Base-by-base conservation (phyloP, 2,113 vertebrate species). In the Phylloscopus trochilus region DNA sequence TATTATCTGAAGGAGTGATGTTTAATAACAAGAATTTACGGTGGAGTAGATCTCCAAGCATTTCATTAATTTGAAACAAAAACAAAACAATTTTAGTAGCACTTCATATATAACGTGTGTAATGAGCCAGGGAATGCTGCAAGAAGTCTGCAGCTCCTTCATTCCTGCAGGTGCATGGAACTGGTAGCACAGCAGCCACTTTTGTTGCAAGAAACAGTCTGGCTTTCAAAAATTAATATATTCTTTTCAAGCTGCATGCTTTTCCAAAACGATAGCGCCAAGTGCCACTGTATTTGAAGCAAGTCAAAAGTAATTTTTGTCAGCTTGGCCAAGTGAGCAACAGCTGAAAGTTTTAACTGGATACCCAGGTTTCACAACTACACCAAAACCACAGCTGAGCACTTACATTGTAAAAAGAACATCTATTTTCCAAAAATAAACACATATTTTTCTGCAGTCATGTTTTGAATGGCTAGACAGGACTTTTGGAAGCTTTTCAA, bases 401-500 rank as follows among this genome's bases (percentile, higher is more conserved):
- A 60, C 11, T 21, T 44, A 1, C 33, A 47, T 73, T 33, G 28
- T 44, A 46, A 44, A 15, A 43, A 17, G 9, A 69, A 46, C 33
- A 81, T 5, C 19, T 23, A 8, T 44, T 43, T 66, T 66, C 43
- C 24, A n/a, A 15, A 87, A 91, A n/a, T 14, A 64, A 83, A 70
- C 7, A 8, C 7, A 8, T 6, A 18, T 51, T 86, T 91, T 74
- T 52, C 49, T 58, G 15, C 28, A 83, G 31, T 26, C 14, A 4
- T 68, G 31, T 89, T 93, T 74, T 49, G 33, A 92, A 63, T 93
- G 27, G 15, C 26, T 88, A 9, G 72, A 63, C 60, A 83, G 76
- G 59, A 63, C 43, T 70, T 64, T 11, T 87, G 91, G 87, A 95
- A 93, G 74, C 74, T 66, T 92, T 93, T 96, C 92, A 95, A 89